Evolutionary conservation across 2,888 invertebrate genomes (phyloP).

Genomic region (Pyralis farinalis): DNA sequence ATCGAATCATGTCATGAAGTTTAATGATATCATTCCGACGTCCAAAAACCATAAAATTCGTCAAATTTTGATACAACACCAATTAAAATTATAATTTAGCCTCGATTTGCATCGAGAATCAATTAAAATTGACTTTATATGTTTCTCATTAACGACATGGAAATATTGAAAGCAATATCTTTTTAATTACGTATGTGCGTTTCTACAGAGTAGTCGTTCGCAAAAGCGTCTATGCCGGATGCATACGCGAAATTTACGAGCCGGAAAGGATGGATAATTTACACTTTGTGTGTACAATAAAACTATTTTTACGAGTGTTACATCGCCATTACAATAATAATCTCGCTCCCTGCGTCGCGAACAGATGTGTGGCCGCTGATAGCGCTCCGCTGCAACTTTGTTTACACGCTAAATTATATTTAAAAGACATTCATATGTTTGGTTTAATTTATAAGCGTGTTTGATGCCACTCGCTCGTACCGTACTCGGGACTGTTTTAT

Average conservation of each 20-base stretch:
- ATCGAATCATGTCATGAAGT: background rate
- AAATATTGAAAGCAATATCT: slow-evolving; percentile 8
- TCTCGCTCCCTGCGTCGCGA: slow-evolving; percentile 22
- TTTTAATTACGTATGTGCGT: slow-evolving; percentile 2
- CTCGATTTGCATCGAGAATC: slow-evolving; percentile 5
- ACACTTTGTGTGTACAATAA: slow-evolving; percentile 41
- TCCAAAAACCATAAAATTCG: background rate
- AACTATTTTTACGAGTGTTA: slow-evolving; percentile 39
- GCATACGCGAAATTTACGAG: slow-evolving; percentile 25
- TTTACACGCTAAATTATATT: slow-evolving; percentile 46
- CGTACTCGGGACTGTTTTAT: slow-evolving; percentile 17
- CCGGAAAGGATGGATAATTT: slow-evolving; percentile 42
- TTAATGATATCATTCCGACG: background rate
- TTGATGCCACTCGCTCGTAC: slow-evolving; percentile 29
- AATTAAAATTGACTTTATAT: slow-evolving; percentile 7
- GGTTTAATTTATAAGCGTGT: slow-evolving; percentile 20
- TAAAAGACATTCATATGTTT: slow-evolving; percentile 31
- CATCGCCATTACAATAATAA: slow-evolving; percentile 42
- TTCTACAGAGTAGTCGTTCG: background rate
- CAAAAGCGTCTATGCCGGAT: slow-evolving; percentile 6
- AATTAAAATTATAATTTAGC: background rate
- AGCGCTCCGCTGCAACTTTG: slow-evolving; percentile 17
- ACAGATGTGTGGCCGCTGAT: slow-evolving; percentile 15
- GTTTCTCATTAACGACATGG: slow-evolving; percentile 1
- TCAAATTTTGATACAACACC: background rate